A percentile compares a stretch with the other conserved stretches of the same genome.
Evolutionary conservation across 2,113 vertebrate species (phyloP).

Genomic region (Tupaia chinensis): DNA sequence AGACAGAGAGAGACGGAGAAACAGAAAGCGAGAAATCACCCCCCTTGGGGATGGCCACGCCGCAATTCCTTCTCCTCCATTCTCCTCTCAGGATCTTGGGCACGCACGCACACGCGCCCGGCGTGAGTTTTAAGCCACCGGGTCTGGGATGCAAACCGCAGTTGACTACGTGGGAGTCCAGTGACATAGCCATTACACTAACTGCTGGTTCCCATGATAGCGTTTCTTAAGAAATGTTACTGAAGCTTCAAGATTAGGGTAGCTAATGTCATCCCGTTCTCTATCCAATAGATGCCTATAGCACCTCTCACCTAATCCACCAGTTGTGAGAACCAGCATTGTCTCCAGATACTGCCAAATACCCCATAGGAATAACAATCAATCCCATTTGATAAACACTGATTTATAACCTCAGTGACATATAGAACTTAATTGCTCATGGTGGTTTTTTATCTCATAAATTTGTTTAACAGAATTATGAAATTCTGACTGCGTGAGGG

Average conservation of each 20-base stretch:
- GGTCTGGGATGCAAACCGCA: too few relatives aligned
- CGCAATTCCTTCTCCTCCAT: too few relatives aligned
- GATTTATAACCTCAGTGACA: neutral
- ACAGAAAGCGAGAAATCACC: too few relatives aligned
- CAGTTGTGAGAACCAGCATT: neutral
- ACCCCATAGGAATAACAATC: neutral
- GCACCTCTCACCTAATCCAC: too few relatives aligned
- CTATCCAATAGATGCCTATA: neutral
- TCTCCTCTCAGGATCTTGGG: too few relatives aligned
- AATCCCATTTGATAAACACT: neutral
- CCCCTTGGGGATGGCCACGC: too few relatives aligned
- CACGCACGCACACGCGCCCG: too few relatives aligned
- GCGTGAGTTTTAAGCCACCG: too few relatives aligned
- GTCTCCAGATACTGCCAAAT: neutral
- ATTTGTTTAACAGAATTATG: neutral
- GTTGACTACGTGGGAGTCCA: too few relatives aligned
- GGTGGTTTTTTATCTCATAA: neutral
- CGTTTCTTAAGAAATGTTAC: neutral
- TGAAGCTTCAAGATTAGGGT: neutral
- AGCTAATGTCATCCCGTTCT: neutral
- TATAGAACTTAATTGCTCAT: neutral
- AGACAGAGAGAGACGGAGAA: too few relatives aligned
- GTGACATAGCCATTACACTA: too few relatives aligned
- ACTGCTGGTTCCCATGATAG: too few relatives aligned
- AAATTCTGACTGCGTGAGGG: neutral